A percentile compares a stretch with the other conserved stretches of the same genome.
Conservation (phyloP, 2,113 vertebrate species). For the Dasypus novemcinctus region DNA sequence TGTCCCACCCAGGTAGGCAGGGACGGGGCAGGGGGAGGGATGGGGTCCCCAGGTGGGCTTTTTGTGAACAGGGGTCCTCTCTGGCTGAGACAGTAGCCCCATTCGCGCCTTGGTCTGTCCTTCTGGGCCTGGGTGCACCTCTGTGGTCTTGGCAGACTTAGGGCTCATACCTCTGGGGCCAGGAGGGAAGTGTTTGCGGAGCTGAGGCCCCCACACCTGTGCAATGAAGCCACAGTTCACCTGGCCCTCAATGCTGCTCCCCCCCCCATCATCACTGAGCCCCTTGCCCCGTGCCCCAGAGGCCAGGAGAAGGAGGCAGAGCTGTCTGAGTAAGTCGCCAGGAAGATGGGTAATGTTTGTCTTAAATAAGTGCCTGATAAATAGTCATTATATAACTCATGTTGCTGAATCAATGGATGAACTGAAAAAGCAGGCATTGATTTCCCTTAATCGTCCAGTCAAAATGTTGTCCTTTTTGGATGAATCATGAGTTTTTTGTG, state of each 20-base stretch:
- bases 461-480: not conserved
- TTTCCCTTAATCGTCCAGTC: not conserved
- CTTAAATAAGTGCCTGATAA: not conserved
- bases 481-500: not conserved
- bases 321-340: not conserved
- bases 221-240: not conserved
- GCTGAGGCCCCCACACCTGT: not conserved
- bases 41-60: not conserved
- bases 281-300: not conserved
- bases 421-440: not conserved
- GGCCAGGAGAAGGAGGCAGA: not conserved
- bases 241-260: not conserved
- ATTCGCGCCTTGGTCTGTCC: not conserved
- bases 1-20: slow-evolving; percentile 83
- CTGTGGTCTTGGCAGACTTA: not conserved
- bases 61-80: not conserved
- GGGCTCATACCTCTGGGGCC: not conserved
- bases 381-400: not conserved
- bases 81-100: not conserved
- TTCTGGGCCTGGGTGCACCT: not conserved
- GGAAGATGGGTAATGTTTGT: not conserved
- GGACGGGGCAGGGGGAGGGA: too few relatives aligned
- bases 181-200: not conserved
- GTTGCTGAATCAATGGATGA: not conserved
- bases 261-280: fast-evolving